Evolutionary conservation across 1,140 invertebrate genomes (phyloP), one percentile per base, ranked within the genome.

Genomic region (Drosophila tani): DNA sequence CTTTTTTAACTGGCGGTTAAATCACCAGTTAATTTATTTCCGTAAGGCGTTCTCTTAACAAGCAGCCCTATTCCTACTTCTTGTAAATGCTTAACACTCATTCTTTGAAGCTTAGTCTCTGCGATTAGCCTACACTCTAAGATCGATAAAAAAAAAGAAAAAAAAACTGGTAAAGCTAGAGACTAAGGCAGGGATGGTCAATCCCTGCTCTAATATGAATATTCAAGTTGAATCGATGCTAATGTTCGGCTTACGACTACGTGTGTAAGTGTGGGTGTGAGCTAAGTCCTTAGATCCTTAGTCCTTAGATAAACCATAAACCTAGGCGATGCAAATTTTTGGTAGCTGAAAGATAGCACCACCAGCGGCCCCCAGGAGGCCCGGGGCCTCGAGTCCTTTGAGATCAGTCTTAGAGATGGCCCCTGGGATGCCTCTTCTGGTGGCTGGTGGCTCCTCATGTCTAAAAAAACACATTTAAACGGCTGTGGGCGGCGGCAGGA

Each of bases 401-500:
- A 73, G 69, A 73, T 73, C 69, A 73, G 69, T 73, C 69, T 73
- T 73, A 17, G 67, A 49, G 51, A 12, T 15, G 35, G 29, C 15
- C 12, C 27, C 12, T 38, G 1, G 12, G n/a, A 27, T n/a, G 40
- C 19, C 9, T 14, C 9, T 11, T 2, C n/a, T 58, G 49, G 27
- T 9, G 9, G 5, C 14, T n/a, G 15, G n/a, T 35, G 14, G 19
- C 19, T 17, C 19, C 15, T 63, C 15, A 5, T 6, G 27, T 29
- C 6, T 29, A 29, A 29, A 24, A 24, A 7, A 6, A 29, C 6
- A 29, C 3, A 17, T n/a, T 35, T 92, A 92, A 51, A 92, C 91
- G 24, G 86, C 84, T 21, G 84, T 91, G 32, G 85, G 93, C 24
- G 93, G 91, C 53, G 94, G 94, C 73, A 94, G 87, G 17, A 94